Evolutionary conservation across 2,113 vertebrate species (phyloP).

Genomic region (Beaufortia kweichowensis): DNA sequence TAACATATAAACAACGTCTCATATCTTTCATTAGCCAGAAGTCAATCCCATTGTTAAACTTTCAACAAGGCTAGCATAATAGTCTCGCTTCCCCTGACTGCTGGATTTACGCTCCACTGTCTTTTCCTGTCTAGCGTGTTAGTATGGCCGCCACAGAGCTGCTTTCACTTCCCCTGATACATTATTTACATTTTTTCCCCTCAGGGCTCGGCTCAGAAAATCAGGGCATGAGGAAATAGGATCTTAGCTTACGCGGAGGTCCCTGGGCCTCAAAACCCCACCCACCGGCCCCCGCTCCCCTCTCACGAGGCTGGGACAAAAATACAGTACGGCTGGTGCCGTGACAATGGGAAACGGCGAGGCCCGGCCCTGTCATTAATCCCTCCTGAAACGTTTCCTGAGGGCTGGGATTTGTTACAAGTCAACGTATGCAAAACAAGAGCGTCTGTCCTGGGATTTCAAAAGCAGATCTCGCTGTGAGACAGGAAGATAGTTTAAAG

Average conservation of each 20-base stretch:
- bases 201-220: constrained; percentile 64
- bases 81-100: neutral
- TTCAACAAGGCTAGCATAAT: neutral
- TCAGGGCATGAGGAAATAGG: constrained; percentile 72
- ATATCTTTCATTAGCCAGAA: neutral
- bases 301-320: constrained; percentile 57
- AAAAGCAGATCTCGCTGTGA: constrained; percentile 61
- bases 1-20: neutral
- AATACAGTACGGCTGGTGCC: constrained; percentile 67
- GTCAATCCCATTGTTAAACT: neutral
- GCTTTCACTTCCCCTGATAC: constrained; percentile 58
- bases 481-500: constrained; percentile 68
- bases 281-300: constrained; percentile 39
- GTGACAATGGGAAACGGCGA: constrained; percentile 78
- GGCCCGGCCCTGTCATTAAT: constrained; percentile 72
- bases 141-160: constrained; percentile 41
- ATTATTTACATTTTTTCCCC: constrained; percentile 70
- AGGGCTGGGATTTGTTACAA: constrained; percentile 79
- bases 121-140: neutral
- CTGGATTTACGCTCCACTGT: neutral
- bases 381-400: constrained; percentile 76
- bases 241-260: constrained; percentile 66
- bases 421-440: constrained; percentile 74
- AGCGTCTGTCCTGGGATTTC: constrained; percentile 66
- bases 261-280: neutral